A percentile compares a stretch with the other conserved stretches of the same genome.
Evolutionary conservation across 2,797 vertebrate species (phyloP).

Genomic region (Argentina silus): DNA sequence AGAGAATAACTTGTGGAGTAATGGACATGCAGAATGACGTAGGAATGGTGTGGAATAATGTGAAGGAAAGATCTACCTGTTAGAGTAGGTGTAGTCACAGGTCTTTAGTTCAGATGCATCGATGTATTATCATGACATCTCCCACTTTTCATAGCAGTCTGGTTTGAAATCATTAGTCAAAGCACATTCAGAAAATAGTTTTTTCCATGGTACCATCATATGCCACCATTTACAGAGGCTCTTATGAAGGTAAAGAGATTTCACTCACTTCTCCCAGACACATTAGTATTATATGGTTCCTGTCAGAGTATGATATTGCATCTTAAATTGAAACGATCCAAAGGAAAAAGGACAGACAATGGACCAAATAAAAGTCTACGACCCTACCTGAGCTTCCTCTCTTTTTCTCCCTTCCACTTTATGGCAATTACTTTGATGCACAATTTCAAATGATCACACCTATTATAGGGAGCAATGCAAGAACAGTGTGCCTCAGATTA

Average conservation of each 20-base stretch:
- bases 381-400: conserved; percentile 9
- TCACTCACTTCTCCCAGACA: background rate
- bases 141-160: background rate
- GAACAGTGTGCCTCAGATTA: conserved; percentile 59
- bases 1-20: too few relatives aligned
- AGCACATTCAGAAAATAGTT: background rate
- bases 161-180: background rate
- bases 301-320: conserved; percentile 33
- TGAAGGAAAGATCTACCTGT: too few relatives aligned
- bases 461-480: conserved; percentile 59
- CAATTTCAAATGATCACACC: conserved; percentile 67
- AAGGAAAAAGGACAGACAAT: conserved; percentile 31
- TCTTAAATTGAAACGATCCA: conserved; percentile 49
- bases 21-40: too few relatives aligned
- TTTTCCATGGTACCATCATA: conserved; percentile 1
- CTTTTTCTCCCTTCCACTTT: conserved; percentile 27
- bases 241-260: background rate
- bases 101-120: background rate
- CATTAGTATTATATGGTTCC: background rate
- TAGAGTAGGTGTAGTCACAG: background rate
- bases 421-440: conserved; percentile 59
- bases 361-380: conserved; percentile 37
- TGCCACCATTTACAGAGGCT: background rate
- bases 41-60: too few relatives aligned
- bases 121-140: background rate